These are phyloP conservation scores for Valencia hispanica DNA, from an alignment of 2,797 vertebrate genomes.

Conservation along the genomic window DNA sequence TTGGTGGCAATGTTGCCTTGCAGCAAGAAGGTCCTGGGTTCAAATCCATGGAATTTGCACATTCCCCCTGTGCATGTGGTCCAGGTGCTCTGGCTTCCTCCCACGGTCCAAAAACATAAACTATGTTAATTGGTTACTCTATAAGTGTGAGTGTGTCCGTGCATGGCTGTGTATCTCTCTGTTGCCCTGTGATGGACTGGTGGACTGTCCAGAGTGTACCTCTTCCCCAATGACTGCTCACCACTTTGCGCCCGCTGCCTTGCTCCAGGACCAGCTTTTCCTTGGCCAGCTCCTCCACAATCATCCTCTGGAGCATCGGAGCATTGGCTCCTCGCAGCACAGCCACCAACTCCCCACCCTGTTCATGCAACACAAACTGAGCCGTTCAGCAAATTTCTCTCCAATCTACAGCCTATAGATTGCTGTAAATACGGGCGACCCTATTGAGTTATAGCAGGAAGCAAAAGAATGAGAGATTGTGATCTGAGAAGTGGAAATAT, in stretches of 20 bases:
- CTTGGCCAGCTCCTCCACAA: conserved; percentile 85
- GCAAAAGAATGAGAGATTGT: background rate
- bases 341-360: conserved; percentile 90
- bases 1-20: too few species aligned
- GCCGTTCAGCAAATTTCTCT: background rate
- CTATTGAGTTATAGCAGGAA: background rate
- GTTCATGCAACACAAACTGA: conserved; percentile 23
- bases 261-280: conserved; percentile 83
- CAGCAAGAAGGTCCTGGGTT: too few species aligned
- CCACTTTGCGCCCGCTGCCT: conserved; percentile 79
- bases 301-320: conserved; percentile 88
- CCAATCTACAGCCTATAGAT: background rate
- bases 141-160: too few species aligned
- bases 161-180: too few species aligned
- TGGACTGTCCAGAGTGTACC: too few species aligned
- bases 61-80: too few species aligned
- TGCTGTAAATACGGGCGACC: background rate
- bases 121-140: too few species aligned
- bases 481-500: background rate
- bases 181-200: too few species aligned
- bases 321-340: conserved; percentile 87
- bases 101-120: too few species aligned
- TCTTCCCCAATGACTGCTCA: conserved; percentile 63
- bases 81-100: too few species aligned
- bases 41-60: too few species aligned